A percentile compares a stretch with the other conserved stretches of the same genome.
These are phyloP conservation scores for Nesoenas mayeri DNA, from an alignment of 2,113 vertebrate species.

Conservation along the genomic window DNA sequence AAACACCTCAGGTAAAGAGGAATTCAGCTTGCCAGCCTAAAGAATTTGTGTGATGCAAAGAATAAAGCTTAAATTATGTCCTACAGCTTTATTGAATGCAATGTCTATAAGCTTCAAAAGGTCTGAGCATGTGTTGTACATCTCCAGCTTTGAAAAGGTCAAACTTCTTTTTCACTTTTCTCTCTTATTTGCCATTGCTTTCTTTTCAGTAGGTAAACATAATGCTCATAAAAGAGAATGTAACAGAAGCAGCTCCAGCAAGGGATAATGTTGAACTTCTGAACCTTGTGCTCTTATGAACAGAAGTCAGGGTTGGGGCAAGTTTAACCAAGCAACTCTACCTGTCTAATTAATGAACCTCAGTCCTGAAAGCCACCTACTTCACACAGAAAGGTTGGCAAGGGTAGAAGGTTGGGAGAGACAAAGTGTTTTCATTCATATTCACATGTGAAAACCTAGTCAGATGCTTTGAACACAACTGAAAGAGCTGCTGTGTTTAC, in stretches of 20 bases:
- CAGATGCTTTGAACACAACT: background rate
- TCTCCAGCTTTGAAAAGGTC: constrained; percentile 17
- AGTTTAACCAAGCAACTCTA: background rate
- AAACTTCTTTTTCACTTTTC: background rate
- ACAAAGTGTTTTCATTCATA: background rate
- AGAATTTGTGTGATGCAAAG: background rate
- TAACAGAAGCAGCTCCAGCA: background rate
- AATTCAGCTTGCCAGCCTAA: background rate
- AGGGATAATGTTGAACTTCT: background rate
- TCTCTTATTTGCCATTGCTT: background rate
- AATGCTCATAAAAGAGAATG: background rate
- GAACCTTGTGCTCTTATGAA: background rate
- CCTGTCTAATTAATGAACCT: background rate
- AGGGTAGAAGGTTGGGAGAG: background rate
- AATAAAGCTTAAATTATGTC: background rate
- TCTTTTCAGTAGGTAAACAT: constrained; percentile 3
- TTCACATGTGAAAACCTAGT: background rate
- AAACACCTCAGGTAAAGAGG: background rate
- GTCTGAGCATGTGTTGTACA: background rate
- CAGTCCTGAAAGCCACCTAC: background rate
- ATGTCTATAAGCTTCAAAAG: constrained; percentile 5
- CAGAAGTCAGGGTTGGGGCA: background rate
- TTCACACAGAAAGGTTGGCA: background rate
- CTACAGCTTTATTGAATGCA: constrained; percentile 18
- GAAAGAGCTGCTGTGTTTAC: background rate